Evolutionary conservation across 2,797 vertebrate genomes (phyloP).

Genomic region (Pygocentrus nattereri): DNA sequence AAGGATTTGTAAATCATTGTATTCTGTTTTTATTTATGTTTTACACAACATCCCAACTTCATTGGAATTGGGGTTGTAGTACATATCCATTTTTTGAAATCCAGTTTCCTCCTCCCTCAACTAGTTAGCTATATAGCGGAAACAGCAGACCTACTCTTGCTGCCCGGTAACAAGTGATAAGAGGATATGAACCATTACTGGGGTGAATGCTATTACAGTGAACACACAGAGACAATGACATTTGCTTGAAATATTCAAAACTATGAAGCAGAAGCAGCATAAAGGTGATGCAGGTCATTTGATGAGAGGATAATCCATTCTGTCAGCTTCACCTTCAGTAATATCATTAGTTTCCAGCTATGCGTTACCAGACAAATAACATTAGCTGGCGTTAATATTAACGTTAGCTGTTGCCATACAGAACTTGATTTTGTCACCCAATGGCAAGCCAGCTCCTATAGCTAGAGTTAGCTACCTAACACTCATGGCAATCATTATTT

Average conservation of each 20-base stretch:
- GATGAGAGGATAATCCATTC: neutral
- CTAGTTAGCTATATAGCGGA: no score
- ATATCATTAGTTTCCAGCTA: neutral
- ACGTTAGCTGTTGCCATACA: constrained; percentile 1
- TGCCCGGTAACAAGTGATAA: neutral
- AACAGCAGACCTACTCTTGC: neutral
- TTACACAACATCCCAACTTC: no score
- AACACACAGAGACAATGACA: neutral
- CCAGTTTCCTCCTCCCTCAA: no score
- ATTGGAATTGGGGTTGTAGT: no score
- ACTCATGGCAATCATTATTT: neutral
- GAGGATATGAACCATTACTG: neutral
- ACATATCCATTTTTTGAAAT: no score
- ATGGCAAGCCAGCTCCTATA: neutral
- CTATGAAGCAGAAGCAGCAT: neutral
- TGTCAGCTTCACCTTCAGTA: neutral
- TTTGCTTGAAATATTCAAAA: constrained; percentile 3
- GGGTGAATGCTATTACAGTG: neutral
- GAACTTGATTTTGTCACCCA: neutral
- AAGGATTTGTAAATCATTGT: no score
- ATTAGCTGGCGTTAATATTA: neutral
- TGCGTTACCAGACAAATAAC: neutral
- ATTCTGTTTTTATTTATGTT: no score
- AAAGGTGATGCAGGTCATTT: neutral
- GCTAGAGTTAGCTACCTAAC: neutral